Evolutionary conservation across 92 coral and sea anemone species (phyloP), one percentile per base, ranked within the genome.

Genomic region (Palythoa grandiflora): DNA sequence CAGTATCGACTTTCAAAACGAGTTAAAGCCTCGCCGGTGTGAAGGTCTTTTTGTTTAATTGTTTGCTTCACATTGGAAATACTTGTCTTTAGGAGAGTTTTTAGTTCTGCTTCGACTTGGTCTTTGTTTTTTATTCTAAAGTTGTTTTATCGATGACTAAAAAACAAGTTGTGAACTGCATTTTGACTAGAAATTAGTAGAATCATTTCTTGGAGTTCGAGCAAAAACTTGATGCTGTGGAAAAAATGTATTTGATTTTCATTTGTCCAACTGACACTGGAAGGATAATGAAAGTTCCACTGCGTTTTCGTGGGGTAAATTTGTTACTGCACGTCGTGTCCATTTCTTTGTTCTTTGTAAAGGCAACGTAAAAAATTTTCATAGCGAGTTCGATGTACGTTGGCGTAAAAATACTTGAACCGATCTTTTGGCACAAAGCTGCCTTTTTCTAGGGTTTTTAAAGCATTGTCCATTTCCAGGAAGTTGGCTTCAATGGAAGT

Each of bases 1-100:
- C 66, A 47, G 40, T 81, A 66, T 81, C 86, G 47, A 13, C 60
- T 81, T 81, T 81, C 86, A 81, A 40, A 9, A 20, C 36, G 66
- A 39, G 17, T 12, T 13, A 3, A 38, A 79, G 6, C 38, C 50
- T 28, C 39, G 65, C 37, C 81, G 66, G 84, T 35, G 21, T 9
- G 28, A 15, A 17, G 13, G 13, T 51, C 59, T 15, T 54, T 17
- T 12, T 3, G 10, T 5, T 28, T 37, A 5, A 71, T 52, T 59
- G 16, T 44, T 5, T 28, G 83, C 38, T 77, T 77, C 83, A 65
- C 20, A 10, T 39, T 57, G 53, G 10, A 2, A 36, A 71, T 38
- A 70, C 13, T 70, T 36, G 13, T 36, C 6, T 36, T n/a, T n/a
- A 57, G 19, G 14, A 51, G 14, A 3, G 8, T 77, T 19, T 20